Percentiles rank a stretch among this genome's conserved stretches.
These are phyloP conservation scores for Thereva nobilitata DNA, from an alignment of 2,888 invertebrate species.

Conservation along the genomic window DNA sequence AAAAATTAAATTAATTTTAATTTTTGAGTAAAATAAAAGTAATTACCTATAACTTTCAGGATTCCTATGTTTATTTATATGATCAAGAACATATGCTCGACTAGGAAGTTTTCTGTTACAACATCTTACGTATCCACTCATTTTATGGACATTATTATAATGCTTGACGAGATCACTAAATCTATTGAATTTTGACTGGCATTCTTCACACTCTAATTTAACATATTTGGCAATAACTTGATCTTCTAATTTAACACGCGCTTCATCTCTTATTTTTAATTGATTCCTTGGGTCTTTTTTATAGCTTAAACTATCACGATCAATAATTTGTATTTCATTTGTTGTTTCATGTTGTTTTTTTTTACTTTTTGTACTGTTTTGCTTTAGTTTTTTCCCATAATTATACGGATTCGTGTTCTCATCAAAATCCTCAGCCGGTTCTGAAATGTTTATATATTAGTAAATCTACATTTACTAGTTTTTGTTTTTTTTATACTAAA, in stretches of 20 bases:
- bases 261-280: conserved; percentile 2
- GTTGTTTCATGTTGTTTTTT: background rate
- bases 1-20: background rate
- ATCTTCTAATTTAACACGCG: conserved; percentile 27
- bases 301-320: background rate
- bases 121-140: conserved; percentile 37
- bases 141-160: conserved; percentile 30
- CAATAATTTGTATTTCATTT: background rate
- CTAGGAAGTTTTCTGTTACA: conserved; percentile 36
- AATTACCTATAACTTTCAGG: conserved; percentile 37
- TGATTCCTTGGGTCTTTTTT: conserved; percentile 9
- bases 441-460: too few species aligned
- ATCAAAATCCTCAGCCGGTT: too few species aligned
- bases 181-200: conserved; percentile 5
- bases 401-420: too few species aligned
- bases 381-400: too few species aligned
- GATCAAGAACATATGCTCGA: conserved; percentile 32
- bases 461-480: too few species aligned
- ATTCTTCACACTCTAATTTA: conserved; percentile 33
- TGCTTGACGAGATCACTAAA: conserved; percentile 33
- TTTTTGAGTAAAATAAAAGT: background rate
- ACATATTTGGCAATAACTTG: conserved; percentile 32
- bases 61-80: conserved; percentile 37
- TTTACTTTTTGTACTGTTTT: background rate
- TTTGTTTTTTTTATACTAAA: too few species aligned